A percentile compares a stretch with the other conserved stretches of the same genome.
phyloP scores from a whole-genome alignment of 2,888 invertebrate genomes.

The Diogma glabrata region DNA sequence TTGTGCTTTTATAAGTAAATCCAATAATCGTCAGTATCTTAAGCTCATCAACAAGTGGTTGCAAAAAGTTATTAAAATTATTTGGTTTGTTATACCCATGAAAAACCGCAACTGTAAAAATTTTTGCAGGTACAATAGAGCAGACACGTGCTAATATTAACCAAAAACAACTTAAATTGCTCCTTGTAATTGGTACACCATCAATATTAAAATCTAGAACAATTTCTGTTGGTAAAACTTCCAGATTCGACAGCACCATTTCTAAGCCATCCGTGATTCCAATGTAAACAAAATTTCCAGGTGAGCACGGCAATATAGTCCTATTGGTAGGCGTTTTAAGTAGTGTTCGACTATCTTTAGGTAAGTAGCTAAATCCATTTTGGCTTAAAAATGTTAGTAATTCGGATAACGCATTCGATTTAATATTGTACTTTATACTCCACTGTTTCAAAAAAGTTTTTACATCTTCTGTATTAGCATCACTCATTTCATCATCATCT shows the following conservation, averaged over 20 bases:
- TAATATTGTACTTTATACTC: background rate
- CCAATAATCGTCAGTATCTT: background rate
- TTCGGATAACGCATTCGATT: background rate
- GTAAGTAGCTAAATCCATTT: background rate
- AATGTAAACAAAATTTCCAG: background rate
- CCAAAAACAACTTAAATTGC: background rate
- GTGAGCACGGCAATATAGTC: background rate
- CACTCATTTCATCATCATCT: background rate
- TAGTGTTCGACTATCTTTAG: background rate
- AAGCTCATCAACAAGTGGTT: slow-evolving; percentile 1
- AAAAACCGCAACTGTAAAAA: background rate
- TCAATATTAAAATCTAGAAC: slow-evolving; percentile 6
- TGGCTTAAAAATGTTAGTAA: background rate
- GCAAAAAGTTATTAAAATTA: slow-evolving; percentile 4
- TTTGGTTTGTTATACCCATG: slow-evolving; percentile 5
- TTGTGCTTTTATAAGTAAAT: background rate
- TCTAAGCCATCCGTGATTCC: background rate
- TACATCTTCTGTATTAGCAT: background rate
- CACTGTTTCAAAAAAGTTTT: background rate
- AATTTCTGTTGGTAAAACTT: background rate
- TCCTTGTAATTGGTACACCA: slow-evolving; percentile 2
- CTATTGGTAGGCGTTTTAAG: background rate
- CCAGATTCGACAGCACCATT: background rate
- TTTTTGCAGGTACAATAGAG: background rate
- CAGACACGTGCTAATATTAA: background rate